phyloP scores from a whole-genome alignment of 2,797 vertebrate genomes.

The Silurus lanzhouensis region DNA sequence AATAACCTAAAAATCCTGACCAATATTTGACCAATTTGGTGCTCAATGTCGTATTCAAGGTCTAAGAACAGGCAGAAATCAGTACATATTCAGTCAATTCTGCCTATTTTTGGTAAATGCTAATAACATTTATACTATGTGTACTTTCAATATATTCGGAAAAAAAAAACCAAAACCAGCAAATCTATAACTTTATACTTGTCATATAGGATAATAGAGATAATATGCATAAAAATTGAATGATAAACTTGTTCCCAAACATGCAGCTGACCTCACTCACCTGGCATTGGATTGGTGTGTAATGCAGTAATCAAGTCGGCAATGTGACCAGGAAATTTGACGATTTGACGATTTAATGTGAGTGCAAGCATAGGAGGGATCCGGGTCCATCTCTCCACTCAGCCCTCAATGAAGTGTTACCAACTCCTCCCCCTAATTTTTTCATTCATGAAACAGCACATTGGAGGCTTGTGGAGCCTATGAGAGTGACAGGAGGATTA shows the following conservation, averaged over 20 bases:
- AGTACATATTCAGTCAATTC: no score
- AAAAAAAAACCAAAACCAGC: neutral
- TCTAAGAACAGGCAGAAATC: neutral
- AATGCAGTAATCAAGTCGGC: slow-evolving; percentile 47
- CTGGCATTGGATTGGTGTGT: slow-evolving; percentile 64
- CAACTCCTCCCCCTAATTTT: slow-evolving; percentile 52
- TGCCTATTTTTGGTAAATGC: no score
- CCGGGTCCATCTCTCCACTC: slow-evolving; percentile 61
- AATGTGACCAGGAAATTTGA: slow-evolving; percentile 53
- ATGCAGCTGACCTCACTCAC: slow-evolving; percentile 61
- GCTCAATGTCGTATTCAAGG: neutral
- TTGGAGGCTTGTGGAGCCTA: slow-evolving; percentile 72
- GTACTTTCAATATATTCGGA: neutral
- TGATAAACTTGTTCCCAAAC: neutral
- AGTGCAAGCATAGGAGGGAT: slow-evolving; percentile 61
- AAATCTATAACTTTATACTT: neutral
- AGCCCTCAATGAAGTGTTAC: slow-evolving; percentile 62
- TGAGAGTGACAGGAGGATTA: slow-evolving; percentile 68
- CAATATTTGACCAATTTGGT: neutral
- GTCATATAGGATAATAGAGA: neutral
- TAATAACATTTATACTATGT: neutral
- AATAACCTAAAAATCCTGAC: neutral
- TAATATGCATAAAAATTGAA: neutral
- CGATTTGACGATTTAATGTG: slow-evolving; percentile 65
- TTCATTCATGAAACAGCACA: slow-evolving; percentile 70